Conservation (phyloP, 2,113 vertebrate genomes). For the Lipophrys pholis region DNA sequence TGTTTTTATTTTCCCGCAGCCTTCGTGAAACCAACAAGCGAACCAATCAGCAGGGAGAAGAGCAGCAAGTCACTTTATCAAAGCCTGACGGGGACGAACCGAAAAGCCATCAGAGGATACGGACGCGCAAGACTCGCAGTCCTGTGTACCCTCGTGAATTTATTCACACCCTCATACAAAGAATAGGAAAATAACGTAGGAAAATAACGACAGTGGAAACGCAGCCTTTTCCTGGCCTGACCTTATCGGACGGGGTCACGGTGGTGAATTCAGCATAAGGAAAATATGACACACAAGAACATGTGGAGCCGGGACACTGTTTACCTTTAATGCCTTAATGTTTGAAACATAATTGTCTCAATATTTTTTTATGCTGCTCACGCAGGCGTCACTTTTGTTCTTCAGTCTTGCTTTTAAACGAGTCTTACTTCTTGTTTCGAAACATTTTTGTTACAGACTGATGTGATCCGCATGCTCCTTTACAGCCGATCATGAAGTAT, state of each 20-base stretch:
- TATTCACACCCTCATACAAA: slow-evolving; percentile 1
- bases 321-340: slow-evolving; percentile 57
- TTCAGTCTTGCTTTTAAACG: slow-evolving; percentile 25
- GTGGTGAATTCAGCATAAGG: neutral
- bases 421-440: neutral
- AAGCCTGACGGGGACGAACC: slow-evolving; percentile 4
- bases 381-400: slow-evolving; percentile 33
- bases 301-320: slow-evolving; percentile 5
- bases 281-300: slow-evolving; percentile 17
- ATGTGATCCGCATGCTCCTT: slow-evolving; percentile 20
- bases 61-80: neutral
- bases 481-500: slow-evolving; percentile 50
- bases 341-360: slow-evolving; percentile 19
- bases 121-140: slow-evolving; percentile 25
- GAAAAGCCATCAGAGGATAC: neutral
- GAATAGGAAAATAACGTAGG: slow-evolving; percentile 14
- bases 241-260: slow-evolving; percentile 3
- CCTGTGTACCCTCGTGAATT: slow-evolving; percentile 5
- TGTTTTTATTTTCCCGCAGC: slow-evolving; percentile 23
- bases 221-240: neutral
- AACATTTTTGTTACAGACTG: slow-evolving; percentile 31
- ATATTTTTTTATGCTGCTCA: slow-evolving; percentile 6
- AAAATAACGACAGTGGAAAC: slow-evolving; percentile 3
- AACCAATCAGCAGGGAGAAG: slow-evolving; percentile 30
- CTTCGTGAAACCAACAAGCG: neutral